phyloP scores from a whole-genome alignment of 2,113 vertebrate species.

The Ophiodon elongatus region DNA sequence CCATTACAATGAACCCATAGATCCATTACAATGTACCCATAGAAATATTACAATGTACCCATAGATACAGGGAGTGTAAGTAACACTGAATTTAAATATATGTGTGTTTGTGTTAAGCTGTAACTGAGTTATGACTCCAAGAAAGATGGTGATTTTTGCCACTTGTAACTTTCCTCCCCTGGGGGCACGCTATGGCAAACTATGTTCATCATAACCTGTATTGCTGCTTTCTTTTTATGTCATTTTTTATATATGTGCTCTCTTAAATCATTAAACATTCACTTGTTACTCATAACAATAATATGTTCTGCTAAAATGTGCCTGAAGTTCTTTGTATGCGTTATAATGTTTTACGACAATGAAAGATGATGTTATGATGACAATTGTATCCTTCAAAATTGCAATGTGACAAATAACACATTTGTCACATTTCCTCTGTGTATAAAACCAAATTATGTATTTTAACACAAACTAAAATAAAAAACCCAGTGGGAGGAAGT shows the following conservation, averaged over 20 bases:
- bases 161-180: background rate
- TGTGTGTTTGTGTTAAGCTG: background rate
- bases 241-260: background rate
- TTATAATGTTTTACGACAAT: background rate
- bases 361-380: background rate
- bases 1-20: too few relatives aligned
- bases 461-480: constrained; percentile 8
- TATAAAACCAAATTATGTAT: background rate
- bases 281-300: background rate
- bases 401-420: background rate
- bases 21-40: background rate
- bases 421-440: too few relatives aligned
- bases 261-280: background rate
- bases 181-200: background rate
- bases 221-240: background rate
- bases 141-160: background rate
- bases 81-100: background rate
- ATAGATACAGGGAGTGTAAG: background rate
- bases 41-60: too few relatives aligned
- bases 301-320: background rate
- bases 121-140: background rate
- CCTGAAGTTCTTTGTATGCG: background rate
- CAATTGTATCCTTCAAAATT: background rate
- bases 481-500: background rate
- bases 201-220: background rate